Percentiles rank a stretch among this genome's conserved stretches.
phyloP scores from a whole-genome alignment of 2,888 invertebrate genomes.

The Erebia epiphron region DNA sequence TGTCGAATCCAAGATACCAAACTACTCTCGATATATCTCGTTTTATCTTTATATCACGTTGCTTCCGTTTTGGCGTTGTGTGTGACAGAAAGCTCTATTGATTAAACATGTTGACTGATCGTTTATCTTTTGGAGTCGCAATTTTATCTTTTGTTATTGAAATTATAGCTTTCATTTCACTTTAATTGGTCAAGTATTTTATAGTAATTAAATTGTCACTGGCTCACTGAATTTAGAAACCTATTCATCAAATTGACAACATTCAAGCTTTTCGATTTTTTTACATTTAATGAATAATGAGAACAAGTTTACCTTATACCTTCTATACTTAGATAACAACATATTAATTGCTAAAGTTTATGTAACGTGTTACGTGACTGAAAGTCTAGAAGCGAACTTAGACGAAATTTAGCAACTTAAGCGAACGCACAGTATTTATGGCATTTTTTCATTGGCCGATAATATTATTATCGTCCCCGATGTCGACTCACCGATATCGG shows the following conservation, averaged over 20 bases:
- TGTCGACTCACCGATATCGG: too few relatives aligned
- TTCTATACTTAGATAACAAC: too few relatives aligned
- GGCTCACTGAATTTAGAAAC: background rate
- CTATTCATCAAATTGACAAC: background rate
- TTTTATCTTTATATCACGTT: slow-evolving; percentile 15
- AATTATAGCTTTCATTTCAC: background rate
- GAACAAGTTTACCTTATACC: background rate
- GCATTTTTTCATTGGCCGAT: too few relatives aligned
- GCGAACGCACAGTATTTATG: too few relatives aligned
- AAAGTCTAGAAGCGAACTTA: too few relatives aligned
- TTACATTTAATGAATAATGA: background rate
- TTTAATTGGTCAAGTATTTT: background rate
- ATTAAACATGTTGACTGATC: slow-evolving; percentile 15
- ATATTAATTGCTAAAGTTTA: too few relatives aligned
- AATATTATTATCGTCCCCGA: too few relatives aligned
- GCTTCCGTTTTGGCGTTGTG: slow-evolving; percentile 13
- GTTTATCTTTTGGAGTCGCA: background rate
- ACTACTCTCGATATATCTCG: slow-evolving; percentile 6
- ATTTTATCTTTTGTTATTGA: slow-evolving; percentile 6
- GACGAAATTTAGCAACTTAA: too few relatives aligned
- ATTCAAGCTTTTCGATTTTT: background rate
- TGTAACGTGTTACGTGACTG: too few relatives aligned
- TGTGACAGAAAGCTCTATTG: slow-evolving; percentile 4
- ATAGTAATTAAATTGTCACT: background rate
- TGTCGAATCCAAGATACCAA: slow-evolving; percentile 1